Conservation (phyloP, 2,113 vertebrate species). For the Xenopus tropicalis region UCB_Xtro_10.0 CM004449.2:115849001-115849500, state of each 20-base stretch:
- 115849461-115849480: neutral
- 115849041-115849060: slow-evolving; percentile 9
- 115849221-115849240: neutral
- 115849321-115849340: neutral
- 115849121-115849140: slow-evolving; percentile 42
- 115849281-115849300: neutral
- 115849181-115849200: neutral
- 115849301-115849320: neutral
- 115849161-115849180: slow-evolving; percentile 7
- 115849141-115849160: slow-evolving; percentile 43
- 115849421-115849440: neutral
- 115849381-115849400: neutral
- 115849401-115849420: neutral
- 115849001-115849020: no score
- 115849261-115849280: slow-evolving; percentile 10
- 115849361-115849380: neutral
- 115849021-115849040: neutral
- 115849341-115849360: neutral
- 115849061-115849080: slow-evolving; percentile 6
- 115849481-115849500: neutral
- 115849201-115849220: neutral
- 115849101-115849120: slow-evolving; percentile 39
- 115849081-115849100: slow-evolving; percentile 37
- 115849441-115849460: neutral
- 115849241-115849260: neutral